Conservation (phyloP, 2,888 invertebrate genomes). For the Xylota sylvarum region DNA sequence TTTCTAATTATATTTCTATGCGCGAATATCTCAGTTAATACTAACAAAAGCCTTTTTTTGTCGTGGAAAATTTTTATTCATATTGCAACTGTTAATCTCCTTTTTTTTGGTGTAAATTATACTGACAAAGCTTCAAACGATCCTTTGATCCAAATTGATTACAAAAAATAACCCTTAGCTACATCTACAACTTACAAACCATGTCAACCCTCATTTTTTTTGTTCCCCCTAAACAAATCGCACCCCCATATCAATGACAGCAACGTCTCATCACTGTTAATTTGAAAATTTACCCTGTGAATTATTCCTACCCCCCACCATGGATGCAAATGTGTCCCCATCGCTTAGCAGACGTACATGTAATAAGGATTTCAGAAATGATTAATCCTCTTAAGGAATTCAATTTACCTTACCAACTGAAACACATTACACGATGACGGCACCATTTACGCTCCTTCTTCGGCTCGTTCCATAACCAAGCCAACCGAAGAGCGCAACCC, state of each 20-base stretch:
- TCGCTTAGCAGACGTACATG: constrained; percentile 35
- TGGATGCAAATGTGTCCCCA: constrained; percentile 27
- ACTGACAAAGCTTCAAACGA: constrained; percentile 11
- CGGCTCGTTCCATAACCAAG: constrained; percentile 11
- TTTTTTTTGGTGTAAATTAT: constrained; percentile 27
- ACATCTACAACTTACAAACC: constrained; percentile 21
- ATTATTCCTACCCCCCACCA: constrained; percentile 5
- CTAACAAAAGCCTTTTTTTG: no score
- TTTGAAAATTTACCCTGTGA: constrained; percentile 62
- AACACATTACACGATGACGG: constrained; percentile 49
- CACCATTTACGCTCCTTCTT: not conserved
- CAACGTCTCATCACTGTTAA: constrained; percentile 61
- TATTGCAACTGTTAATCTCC: not conserved
- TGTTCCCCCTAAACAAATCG: constrained; percentile 36
- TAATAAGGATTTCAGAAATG: constrained; percentile 68
- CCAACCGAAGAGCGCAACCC: not conserved
- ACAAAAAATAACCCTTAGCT: constrained; percentile 37
- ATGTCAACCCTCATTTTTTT: constrained; percentile 29
- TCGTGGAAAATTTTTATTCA: no score
- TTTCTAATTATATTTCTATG: no score
- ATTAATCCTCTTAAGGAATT: constrained; percentile 77
- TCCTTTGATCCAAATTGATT: constrained; percentile 64
- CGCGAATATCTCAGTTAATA: no score
- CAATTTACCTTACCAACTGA: constrained; percentile 61
- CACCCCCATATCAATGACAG: constrained; percentile 66